phyloP scores from a whole-genome alignment of 2,797 vertebrate species.

The Cyclopterus lumpus region DNA sequence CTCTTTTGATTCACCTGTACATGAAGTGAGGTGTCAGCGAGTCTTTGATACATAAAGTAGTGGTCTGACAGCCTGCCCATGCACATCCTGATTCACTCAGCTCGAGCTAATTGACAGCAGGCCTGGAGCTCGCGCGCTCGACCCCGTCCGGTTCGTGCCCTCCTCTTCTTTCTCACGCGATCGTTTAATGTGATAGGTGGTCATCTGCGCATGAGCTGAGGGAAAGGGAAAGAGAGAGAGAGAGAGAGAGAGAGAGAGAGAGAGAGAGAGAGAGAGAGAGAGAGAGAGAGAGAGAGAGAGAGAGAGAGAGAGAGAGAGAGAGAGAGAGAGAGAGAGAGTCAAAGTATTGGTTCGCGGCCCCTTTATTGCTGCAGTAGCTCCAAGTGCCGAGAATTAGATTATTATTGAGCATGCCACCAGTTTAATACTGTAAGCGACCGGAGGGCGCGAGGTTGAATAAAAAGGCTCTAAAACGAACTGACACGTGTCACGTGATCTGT shows the following conservation, averaged over 20 bases:
- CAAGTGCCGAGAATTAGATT: too few species aligned
- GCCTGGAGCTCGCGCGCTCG: conserved; percentile 3
- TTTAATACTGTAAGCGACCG: background rate
- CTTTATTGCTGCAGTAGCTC: background rate
- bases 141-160: background rate
- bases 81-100: background rate
- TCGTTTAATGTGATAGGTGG: conserved; percentile 46
- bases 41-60: background rate
- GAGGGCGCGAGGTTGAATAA: conserved; percentile 2
- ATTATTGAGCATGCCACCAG: background rate
- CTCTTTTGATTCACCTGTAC: background rate
- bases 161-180: conserved; percentile 66
- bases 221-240: too few species aligned
- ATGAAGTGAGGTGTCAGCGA: background rate
- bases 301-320: too few species aligned
- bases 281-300: too few species aligned
- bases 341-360: background rate
- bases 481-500: conserved; percentile 24
- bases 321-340: background rate
- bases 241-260: too few species aligned
- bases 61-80: background rate
- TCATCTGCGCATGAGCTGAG: conserved; percentile 44
- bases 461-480: conserved; percentile 2
- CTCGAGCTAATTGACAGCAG: conserved; percentile 17
- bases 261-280: too few species aligned